Evolutionary conservation across 2,888 invertebrate species (phyloP).

Genomic region (Malthinus flaveolus): DNA sequence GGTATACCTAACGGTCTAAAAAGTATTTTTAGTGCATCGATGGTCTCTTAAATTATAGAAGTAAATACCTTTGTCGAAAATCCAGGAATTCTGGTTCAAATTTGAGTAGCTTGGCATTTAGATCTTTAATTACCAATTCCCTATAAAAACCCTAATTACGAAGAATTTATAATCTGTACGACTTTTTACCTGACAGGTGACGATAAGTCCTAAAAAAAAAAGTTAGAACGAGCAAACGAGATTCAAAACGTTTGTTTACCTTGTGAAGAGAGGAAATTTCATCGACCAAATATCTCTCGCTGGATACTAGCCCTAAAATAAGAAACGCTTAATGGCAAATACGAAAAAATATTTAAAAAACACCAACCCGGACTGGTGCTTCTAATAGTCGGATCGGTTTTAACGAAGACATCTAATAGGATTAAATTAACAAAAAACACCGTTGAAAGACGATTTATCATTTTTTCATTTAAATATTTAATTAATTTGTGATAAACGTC

Average conservation of each 20-base stretch:
- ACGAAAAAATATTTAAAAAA: constrained; percentile 45
- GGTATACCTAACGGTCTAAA: constrained; percentile 84
- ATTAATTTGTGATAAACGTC: constrained; percentile 9
- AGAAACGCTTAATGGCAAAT: constrained; percentile 53
- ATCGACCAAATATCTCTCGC: constrained; percentile 70
- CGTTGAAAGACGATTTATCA: constrained; percentile 57
- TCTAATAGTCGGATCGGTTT: constrained; percentile 71
- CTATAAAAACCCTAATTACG: constrained; percentile 11
- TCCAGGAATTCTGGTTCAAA: constrained; percentile 71
- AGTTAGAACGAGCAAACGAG: no score
- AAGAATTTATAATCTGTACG: constrained; percentile 1
- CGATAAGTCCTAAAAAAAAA: constrained; percentile 48
- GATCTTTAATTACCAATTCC: constrained; percentile 37
- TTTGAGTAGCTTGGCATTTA: constrained; percentile 54
- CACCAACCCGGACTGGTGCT: constrained; percentile 75
- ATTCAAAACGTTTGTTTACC: constrained; percentile 43
- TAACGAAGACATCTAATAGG: constrained; percentile 67
- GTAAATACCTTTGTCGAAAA: constrained; percentile 67
- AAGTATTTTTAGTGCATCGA: constrained; percentile 33
- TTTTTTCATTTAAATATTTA: constrained; percentile 48
- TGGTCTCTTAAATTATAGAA: constrained; percentile 5
- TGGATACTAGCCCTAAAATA: constrained; percentile 71
- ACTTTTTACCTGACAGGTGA: constrained; percentile 46
- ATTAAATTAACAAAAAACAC: constrained; percentile 70
- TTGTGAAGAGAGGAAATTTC: constrained; percentile 62